Evolutionary conservation across 1,140 invertebrate species (phyloP), one percentile per base, ranked within the genome.

Genomic region (Cherax destructor): DNA sequence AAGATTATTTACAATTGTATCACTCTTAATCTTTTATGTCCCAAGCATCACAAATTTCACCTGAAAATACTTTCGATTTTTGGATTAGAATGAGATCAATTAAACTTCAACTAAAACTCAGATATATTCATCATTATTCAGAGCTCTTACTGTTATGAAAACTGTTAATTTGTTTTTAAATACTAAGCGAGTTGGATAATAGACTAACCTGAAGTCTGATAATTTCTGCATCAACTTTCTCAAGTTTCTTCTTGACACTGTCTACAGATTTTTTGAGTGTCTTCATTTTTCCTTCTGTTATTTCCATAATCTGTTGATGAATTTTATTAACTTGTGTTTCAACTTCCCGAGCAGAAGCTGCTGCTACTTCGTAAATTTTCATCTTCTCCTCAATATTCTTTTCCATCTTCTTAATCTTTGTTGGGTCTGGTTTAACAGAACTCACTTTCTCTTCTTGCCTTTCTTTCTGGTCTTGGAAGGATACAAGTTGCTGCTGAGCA

Each of bases 291-390:
- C 96, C 96, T 0, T 96, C 96, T 1, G 96, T 96, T 3, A 98
- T 96, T 5, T 96, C 96, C 83, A 97, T 96, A 61, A 99, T 98
- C 94, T 98, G 95, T 74, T 96, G 95, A 79, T 97, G 96, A 4
- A 98, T 94, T 93, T 95, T 93, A 88, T 95, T 94, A 4, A 97
- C 96, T 94, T 96, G 94, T 3, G 93, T 93, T 92, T 96, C 95
- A 10, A 96, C 94, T 92, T 95, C 95, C n/a, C n/a, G n/a, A n/a
- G n/a, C 96, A n/a, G 95, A 95, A 78, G 95, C 93, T 61, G 96
- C 94, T n/a, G n/a, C 96, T 86, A 96, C 95, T 3, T 98, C 95
- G 79, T 97, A 95, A 4, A 86, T 94, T 94, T 95, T 92, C 74
- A 94, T 94, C n/a, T 92, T 91, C 18, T 79, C 61, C 4, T 13